These are phyloP conservation scores for Perdita meconis DNA, from an alignment of 2,888 invertebrate genomes.

Conservation along the genomic window DNA sequence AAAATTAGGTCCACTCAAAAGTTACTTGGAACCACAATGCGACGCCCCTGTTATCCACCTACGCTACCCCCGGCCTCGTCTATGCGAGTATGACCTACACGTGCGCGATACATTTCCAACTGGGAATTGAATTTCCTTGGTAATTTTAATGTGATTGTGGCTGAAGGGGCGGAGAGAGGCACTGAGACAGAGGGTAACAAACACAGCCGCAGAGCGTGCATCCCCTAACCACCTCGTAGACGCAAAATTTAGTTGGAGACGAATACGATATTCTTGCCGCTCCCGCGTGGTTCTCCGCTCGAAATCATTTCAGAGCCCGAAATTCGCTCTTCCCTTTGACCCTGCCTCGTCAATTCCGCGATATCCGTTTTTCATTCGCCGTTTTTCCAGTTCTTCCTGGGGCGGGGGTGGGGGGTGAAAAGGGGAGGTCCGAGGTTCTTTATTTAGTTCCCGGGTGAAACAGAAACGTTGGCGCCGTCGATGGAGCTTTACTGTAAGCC, in stretches of 20 bases:
- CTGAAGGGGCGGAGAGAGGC: conserved; percentile 63
- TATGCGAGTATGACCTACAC: conserved; percentile 63
- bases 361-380: not conserved
- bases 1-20: no score
- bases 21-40: no score
- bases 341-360: not conserved
- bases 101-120: conserved; percentile 78
- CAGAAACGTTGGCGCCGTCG: conserved; percentile 29
- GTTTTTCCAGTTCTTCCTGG: no score
- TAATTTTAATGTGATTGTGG: conserved; percentile 83
- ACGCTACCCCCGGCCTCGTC: conserved; percentile 35
- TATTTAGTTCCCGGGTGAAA: conserved; percentile 53
- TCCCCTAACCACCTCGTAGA: conserved; percentile 62
- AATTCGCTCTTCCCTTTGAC: conserved; percentile 18
- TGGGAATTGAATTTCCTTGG: conserved; percentile 82
- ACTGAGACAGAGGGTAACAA: conserved; percentile 71
- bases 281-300: conserved; percentile 52
- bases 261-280: conserved; percentile 57
- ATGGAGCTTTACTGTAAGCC: conserved; percentile 75
- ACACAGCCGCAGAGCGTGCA: conserved; percentile 61
- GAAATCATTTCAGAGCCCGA: conserved; percentile 27
- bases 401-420: no score
- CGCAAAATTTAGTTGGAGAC: conserved; percentile 66
- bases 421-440: no score
- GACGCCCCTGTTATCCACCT: conserved; percentile 52